phyloP scores from a whole-genome alignment of 2,888 invertebrate genomes.

The Pyrrhosoma nymphula region DNA sequence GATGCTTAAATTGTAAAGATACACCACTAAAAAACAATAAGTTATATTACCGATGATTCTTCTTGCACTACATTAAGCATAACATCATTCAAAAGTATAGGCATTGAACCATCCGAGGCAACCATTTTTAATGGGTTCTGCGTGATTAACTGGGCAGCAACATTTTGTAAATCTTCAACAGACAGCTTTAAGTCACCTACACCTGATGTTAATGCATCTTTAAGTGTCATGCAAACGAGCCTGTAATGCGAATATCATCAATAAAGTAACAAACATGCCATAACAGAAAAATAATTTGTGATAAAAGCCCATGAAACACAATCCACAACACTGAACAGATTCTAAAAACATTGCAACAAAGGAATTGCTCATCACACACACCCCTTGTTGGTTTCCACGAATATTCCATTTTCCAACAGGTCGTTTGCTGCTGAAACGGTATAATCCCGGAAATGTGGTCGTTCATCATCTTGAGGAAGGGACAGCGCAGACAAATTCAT shows the following conservation, averaged over 20 bases:
- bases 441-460: conserved; percentile 38
- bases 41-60: not conserved
- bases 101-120: conserved; percentile 25
- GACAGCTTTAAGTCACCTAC: conserved; percentile 77
- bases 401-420: conserved; percentile 78
- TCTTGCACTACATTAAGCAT: conserved; percentile 58
- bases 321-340: not conserved
- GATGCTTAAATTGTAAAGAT: not conserved
- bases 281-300: not conserved
- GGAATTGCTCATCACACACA: conserved; percentile 72
- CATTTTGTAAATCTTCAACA: conserved; percentile 78
- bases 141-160: conserved; percentile 77
- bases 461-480: conserved; percentile 54
- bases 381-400: conserved; percentile 78
- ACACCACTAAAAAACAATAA: not conserved
- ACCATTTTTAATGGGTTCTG: conserved; percentile 73
- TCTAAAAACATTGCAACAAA: conserved; percentile 55
- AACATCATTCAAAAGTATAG: conserved; percentile 50
- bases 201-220: conserved; percentile 78
- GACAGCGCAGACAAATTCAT: conserved; percentile 68
- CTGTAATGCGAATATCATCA: conserved; percentile 74
- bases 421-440: conserved; percentile 77
- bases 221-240: conserved; percentile 78
- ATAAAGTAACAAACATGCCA: conserved; percentile 67
- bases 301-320: not conserved